phyloP scores from a whole-genome alignment of 1,140 invertebrate genomes.

The Procambarus clarkii region DNA sequence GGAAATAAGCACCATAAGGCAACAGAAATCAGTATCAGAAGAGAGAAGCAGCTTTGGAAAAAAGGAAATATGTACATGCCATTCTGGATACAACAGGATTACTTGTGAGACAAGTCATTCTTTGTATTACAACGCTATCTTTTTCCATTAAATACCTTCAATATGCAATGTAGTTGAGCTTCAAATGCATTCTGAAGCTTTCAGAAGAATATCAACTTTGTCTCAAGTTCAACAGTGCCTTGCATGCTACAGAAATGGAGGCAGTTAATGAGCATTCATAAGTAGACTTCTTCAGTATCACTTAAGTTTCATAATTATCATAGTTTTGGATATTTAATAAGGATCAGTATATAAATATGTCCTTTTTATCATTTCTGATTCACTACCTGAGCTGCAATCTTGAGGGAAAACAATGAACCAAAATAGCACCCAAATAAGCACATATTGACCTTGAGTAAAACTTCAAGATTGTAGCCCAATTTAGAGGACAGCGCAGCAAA shows the following conservation, averaged over 20 bases:
- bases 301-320: neutral
- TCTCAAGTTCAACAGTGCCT: neutral
- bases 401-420: neutral
- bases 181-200: neutral
- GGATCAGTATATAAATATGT: slow-evolving; percentile 1
- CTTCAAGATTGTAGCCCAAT: slow-evolving; percentile 15
- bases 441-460: neutral
- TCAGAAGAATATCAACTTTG: neutral
- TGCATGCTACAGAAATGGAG: slow-evolving; percentile 1
- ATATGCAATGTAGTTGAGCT: neutral
- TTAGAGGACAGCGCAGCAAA: slow-evolving; percentile 41
- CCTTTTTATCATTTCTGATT: slow-evolving; percentile 10
- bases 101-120: neutral
- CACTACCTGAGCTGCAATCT: slow-evolving; percentile 24
- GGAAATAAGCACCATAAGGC: neutral
- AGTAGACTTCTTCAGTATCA: neutral
- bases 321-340: neutral
- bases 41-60: neutral
- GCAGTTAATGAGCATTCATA: slow-evolving; percentile 18
- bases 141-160: neutral
- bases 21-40: neutral
- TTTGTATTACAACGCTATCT: neutral
- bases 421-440: neutral
- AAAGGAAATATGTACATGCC: neutral
- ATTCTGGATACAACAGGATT: neutral